These are phyloP conservation scores for Gephyroberyx darwinii DNA, from an alignment of 2,797 vertebrate species.

Conservation along the genomic window DNA sequence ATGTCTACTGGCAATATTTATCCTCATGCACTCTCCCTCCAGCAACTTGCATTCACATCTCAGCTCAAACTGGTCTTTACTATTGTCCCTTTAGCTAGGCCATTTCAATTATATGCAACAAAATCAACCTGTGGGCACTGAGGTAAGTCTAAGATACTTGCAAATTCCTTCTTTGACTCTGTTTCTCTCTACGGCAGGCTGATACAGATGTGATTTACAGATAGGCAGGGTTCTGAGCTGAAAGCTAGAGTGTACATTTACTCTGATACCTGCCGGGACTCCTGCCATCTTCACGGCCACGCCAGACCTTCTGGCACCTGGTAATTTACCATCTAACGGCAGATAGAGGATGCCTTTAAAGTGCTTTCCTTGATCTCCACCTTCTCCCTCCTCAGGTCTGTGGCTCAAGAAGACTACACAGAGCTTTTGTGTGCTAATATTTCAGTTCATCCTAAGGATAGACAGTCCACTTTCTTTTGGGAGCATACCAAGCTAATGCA, in stretches of 20 bases:
- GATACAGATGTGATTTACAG: conserved; percentile 45
- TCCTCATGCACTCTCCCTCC: not conserved
- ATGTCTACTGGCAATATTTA: not conserved
- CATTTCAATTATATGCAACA: too few relatives aligned
- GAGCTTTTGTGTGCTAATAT: conserved; percentile 55
- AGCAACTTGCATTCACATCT: not conserved
- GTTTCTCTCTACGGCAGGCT: conserved; percentile 21
- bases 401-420: conserved; percentile 39
- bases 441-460: conserved; percentile 48
- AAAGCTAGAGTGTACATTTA: conserved; percentile 26
- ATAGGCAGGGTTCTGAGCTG: conserved; percentile 25
- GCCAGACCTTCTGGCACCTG: conserved; percentile 23
- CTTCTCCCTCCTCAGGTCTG: conserved; percentile 14
- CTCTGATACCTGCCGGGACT: conserved; percentile 35
- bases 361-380: conserved; percentile 40
- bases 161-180: conserved; percentile 41
- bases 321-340: conserved; percentile 48
- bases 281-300: conserved; percentile 14
- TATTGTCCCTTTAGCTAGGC: too few relatives aligned
- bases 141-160: conserved; percentile 5
- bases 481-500: conserved; percentile 37
- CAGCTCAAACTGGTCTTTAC: not conserved
- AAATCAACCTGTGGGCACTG: conserved; percentile 1
- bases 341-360: conserved; percentile 24
- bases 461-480: conserved; percentile 24